Percentiles rank a stretch among this genome's conserved stretches.
Conservation (phyloP, 2,888 invertebrate genomes). For the Galerucella pusilla region DNA sequence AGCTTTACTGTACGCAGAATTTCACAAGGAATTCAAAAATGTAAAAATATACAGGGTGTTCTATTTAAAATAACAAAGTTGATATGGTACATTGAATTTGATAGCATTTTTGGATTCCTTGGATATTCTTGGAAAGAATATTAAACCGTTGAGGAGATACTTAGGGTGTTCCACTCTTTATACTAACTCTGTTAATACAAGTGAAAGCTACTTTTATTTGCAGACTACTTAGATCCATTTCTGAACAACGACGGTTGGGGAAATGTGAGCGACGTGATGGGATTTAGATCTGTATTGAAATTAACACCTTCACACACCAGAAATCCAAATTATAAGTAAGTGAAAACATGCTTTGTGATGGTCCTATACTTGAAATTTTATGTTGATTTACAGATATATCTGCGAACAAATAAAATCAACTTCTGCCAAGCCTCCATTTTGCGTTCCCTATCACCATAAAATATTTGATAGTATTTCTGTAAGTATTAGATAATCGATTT, state of each 20-base stretch:
- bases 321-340: slow-evolving; percentile 79
- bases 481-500: slow-evolving; percentile 57
- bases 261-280: slow-evolving; percentile 72
- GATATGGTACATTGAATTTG: too few relatives aligned
- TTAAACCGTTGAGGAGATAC: too few relatives aligned
- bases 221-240: slow-evolving; percentile 79
- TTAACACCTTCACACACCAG: slow-evolving; percentile 81
- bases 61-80: too few relatives aligned
- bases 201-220: slow-evolving; percentile 37
- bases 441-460: slow-evolving; percentile 81
- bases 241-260: slow-evolving; percentile 69
- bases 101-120: too few relatives aligned
- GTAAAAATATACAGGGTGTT: too few relatives aligned
- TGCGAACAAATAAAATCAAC: slow-evolving; percentile 77
- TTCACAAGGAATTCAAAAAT: too few relatives aligned
- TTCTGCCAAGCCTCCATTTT: slow-evolving; percentile 79
- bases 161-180: too few relatives aligned
- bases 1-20: background rate
- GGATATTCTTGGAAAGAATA: too few relatives aligned
- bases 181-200: background rate
- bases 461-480: slow-evolving; percentile 79
- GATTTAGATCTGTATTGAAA: slow-evolving; percentile 83
- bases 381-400: slow-evolving; percentile 67
- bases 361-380: slow-evolving; percentile 42
- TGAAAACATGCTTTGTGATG: background rate